These are phyloP conservation scores for Agonopterix subpropinquella DNA, from an alignment of 2,888 invertebrate genomes.

Conservation along the genomic window DNA sequence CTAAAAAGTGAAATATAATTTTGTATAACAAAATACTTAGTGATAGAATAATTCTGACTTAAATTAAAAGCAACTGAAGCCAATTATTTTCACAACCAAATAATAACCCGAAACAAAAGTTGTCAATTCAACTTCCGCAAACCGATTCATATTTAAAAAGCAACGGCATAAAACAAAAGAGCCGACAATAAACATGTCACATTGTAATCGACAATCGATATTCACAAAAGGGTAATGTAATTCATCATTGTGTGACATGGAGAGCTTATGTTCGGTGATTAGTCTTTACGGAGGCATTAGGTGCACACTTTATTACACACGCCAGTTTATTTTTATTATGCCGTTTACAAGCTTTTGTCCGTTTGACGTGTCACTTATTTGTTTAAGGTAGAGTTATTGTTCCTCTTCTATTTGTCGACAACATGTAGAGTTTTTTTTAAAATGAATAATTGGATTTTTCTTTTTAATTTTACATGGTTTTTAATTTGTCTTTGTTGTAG, in stretches of 20 bases:
- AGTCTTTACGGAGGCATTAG: conserved; percentile 17
- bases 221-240: conserved; percentile 25
- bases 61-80: too few species aligned
- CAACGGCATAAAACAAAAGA: conserved; percentile 8
- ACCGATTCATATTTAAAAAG: background rate
- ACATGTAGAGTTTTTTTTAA: too few species aligned
- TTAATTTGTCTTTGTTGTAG: too few species aligned
- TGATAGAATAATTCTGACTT: too few species aligned
- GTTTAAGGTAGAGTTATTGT: background rate
- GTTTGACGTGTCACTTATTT: background rate
- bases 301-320: conserved; percentile 21
- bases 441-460: too few species aligned
- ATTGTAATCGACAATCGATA: conserved; percentile 44
- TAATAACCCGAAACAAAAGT: too few species aligned
- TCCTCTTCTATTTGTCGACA: background rate
- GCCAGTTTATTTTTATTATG: conserved; percentile 15
- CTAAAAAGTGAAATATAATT: too few species aligned
- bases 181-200: conserved; percentile 25
- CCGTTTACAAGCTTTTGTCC: conserved; percentile 4
- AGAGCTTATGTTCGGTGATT: conserved; percentile 26
- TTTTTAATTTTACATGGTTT: too few species aligned
- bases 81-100: too few species aligned
- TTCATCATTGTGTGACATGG: conserved; percentile 33
- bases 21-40: too few species aligned
- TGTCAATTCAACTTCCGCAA: background rate